Evolutionary conservation across 2,888 invertebrate genomes (phyloP), one percentile per base, ranked within the genome.

Genomic region (Tenthredo notha): DNA sequence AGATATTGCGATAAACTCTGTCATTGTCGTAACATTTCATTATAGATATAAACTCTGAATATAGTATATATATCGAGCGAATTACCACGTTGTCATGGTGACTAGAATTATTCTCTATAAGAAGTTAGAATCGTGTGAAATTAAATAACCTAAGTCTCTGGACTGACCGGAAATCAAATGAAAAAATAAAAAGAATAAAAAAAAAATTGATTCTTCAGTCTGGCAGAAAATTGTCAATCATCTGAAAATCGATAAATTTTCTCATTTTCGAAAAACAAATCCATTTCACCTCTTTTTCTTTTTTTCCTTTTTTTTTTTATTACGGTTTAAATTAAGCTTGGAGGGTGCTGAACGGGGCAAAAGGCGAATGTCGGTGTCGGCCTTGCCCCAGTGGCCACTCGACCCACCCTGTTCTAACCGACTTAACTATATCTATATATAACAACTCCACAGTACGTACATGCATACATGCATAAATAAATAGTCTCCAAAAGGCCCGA

Each of bases 301-400:
- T 10, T 40, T 21, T 21, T 40, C 5, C 15, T 12, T 40, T 74
- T 12, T 29, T 7, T 7, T 15, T 21, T n/a, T 54, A 29, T 5
- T 77, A 54, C 77, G 43, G n/a, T 33, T 29, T 12, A 18, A 50
- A 25, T 77, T 77, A 54, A 77, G 54, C 77, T 77, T 9, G 12
- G 58, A 40, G 58, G 80, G 58, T 33, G 58, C 18, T 12, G 15
- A 50, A 61, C 37, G 61, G 40, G 21, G 80, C 80, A 40, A 80
- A 80, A 80, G 37, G 18, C 80, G 40, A 61, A 82, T 86, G 85
- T 83, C 84, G 84, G 84, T 83, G 85, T 83, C 86, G 89, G 90
- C 91, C 91, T 90, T 90, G 91, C 88, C 87, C 91, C 88, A 89
- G 88, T 91, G 88, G 88, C 91, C 91, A 89, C 88, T 89, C 89